phyloP scores from a whole-genome alignment of 2,888 invertebrate species.

The Ischnura elegans region DNA sequence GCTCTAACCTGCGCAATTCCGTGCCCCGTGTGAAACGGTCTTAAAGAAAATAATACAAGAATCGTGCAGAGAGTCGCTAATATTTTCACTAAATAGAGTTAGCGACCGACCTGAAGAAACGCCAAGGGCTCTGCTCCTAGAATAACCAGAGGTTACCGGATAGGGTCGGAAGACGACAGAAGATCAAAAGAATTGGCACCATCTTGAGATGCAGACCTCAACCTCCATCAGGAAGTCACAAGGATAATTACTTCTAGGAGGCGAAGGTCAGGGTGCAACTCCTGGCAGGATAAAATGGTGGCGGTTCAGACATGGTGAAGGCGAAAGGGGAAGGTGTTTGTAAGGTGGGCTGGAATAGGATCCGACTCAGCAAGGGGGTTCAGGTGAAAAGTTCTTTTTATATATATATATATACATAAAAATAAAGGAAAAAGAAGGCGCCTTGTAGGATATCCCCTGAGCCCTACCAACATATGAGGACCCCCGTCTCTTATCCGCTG shows the following conservation, averaged over 20 bases:
- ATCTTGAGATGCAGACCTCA: background rate
- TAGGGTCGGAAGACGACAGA: background rate
- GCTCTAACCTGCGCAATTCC: no score
- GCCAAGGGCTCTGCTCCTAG: no score
- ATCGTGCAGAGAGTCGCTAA: no score
- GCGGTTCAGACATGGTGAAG: background rate
- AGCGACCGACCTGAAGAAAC: no score
- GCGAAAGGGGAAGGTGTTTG: background rate
- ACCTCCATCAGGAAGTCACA: background rate
- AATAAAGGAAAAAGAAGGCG: conserved; percentile 36
- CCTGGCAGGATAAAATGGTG: background rate
- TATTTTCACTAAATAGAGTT: no score
- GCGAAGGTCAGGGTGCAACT: conserved; percentile 47
- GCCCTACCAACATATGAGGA: conserved; percentile 11
- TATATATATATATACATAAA: background rate
- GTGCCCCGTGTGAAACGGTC: no score
- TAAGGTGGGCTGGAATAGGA: conserved; percentile 32
- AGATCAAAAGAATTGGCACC: conserved; percentile 6
- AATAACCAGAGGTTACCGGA: no score
- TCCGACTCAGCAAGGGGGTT: conserved; percentile 28
- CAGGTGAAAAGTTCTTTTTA: conserved; percentile 46
- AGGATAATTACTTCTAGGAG: conserved; percentile 20
- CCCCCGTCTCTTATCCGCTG: background rate
- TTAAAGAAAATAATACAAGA: no score
- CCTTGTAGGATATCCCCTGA: conserved; percentile 32